These are phyloP conservation scores for Notarius lentiginosus DNA, from an alignment of 2,113 vertebrate genomes.

Conservation along the genomic window DNA sequence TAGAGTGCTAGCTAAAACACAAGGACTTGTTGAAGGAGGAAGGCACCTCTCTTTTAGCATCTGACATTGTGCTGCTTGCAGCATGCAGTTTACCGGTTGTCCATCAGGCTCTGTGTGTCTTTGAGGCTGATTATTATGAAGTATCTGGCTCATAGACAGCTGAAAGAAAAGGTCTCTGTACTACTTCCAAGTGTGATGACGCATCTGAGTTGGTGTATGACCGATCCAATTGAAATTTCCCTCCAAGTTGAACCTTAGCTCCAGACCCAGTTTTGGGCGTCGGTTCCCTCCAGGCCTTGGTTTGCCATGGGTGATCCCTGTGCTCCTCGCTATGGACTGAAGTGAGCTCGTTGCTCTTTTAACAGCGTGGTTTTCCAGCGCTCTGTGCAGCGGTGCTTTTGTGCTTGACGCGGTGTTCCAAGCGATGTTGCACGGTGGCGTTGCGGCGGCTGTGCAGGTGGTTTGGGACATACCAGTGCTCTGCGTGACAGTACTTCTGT, in stretches of 20 bases:
- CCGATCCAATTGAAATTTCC: neutral
- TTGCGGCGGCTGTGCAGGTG: too few species aligned
- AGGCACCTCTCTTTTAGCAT: neutral
- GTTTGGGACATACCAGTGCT: too few species aligned
- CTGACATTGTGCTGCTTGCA: neutral
- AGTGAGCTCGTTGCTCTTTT: too few species aligned
- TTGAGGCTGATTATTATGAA: neutral
- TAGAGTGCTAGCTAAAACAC: neutral
- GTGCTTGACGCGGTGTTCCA: too few species aligned
- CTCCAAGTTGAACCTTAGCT: neutral
- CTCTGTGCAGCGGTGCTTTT: too few species aligned
- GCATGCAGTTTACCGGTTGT: neutral
- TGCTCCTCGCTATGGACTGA: too few species aligned
- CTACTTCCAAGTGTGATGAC: neutral
- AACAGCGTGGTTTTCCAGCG: too few species aligned
- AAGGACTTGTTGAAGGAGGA: neutral
- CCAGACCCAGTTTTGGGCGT: too few species aligned
- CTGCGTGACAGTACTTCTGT: too few species aligned
- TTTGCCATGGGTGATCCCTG: too few species aligned
- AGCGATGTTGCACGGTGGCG: too few species aligned
- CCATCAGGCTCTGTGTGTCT: neutral
- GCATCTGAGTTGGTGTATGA: neutral
- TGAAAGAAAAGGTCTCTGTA: neutral
- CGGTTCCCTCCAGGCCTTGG: too few species aligned
- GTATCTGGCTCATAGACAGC: neutral